Evolutionary conservation across 2,113 vertebrate species (phyloP).

Genomic region (Crotalus tigris): DNA sequence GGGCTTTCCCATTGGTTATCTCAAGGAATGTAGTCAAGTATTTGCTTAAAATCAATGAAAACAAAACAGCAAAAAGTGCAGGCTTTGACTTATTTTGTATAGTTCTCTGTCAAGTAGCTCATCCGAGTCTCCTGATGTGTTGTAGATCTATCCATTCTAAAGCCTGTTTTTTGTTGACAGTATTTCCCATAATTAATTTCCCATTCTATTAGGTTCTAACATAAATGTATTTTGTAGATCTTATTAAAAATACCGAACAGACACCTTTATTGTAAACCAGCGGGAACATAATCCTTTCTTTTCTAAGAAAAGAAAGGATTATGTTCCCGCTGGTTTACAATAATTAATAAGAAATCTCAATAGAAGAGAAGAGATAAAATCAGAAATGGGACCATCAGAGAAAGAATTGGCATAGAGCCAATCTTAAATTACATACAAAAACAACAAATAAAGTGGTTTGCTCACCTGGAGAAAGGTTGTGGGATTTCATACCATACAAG

Average conservation of each 20-base stretch:
- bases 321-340: not conserved
- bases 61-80: not conserved
- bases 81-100: not conserved
- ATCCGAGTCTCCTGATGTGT: not conserved
- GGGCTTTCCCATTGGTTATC: not conserved
- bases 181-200: not conserved
- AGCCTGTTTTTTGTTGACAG: not conserved
- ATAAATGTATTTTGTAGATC: not conserved
- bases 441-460: not conserved
- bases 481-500: not conserved
- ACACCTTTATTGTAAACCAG: not conserved
- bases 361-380: not conserved
- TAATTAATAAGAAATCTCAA: not conserved
- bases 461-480: not conserved
- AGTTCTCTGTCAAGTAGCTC: not conserved
- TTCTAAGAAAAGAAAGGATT: not conserved
- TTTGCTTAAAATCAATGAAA: not conserved
- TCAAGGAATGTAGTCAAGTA: not conserved
- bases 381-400: not conserved
- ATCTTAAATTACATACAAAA: not conserved
- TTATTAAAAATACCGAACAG: not conserved
- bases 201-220: not conserved
- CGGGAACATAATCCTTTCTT: not conserved
- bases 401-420: not conserved
- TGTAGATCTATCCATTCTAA: not conserved